Percentiles rank a stretch among this genome's conserved stretches.
phyloP scores from a whole-genome alignment of 2,888 invertebrate genomes.

The Tribolium freemani region DNA sequence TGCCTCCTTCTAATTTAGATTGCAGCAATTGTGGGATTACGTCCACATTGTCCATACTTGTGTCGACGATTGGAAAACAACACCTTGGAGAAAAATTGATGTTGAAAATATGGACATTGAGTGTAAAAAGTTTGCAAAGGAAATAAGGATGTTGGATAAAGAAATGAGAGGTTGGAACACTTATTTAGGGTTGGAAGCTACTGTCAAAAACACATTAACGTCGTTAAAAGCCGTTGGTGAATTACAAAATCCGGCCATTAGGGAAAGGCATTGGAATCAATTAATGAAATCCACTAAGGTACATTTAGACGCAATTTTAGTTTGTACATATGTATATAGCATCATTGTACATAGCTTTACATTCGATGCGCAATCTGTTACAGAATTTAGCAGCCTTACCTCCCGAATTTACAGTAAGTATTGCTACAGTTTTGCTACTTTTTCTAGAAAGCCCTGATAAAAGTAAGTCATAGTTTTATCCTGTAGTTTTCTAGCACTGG shows the following conservation, averaged over 20 bases:
- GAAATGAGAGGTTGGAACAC: constrained; percentile 97
- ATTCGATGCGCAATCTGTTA: constrained; percentile 66
- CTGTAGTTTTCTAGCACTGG: background rate
- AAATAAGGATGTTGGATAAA: constrained; percentile 91
- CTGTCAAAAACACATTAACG: constrained; percentile 96
- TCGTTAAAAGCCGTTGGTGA: constrained; percentile 95
- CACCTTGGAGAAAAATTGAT: constrained; percentile 96
- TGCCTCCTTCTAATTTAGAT: background rate
- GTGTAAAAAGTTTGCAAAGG: constrained; percentile 97
- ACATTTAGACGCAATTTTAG: constrained; percentile 51
- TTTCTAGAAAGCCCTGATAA: background rate
- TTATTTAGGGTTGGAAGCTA: constrained; percentile 88
- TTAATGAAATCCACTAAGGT: constrained; percentile 97
- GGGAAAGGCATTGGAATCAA: constrained; percentile 97
- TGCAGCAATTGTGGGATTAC: constrained; percentile 95
- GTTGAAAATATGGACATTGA: constrained; percentile 99
- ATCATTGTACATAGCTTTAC: constrained; percentile 59
- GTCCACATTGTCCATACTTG: constrained; percentile 90
- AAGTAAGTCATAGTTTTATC: background rate
- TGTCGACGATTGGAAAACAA: constrained; percentile 97
- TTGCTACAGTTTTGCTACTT: background rate
- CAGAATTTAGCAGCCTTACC: constrained; percentile 88
- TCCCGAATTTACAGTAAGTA: constrained; percentile 86
- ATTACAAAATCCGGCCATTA: constrained; percentile 94
- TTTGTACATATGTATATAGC: constrained; percentile 54